Base-by-base conservation (phyloP, 2,888 invertebrate genomes). In the Seira ritae region DNA sequence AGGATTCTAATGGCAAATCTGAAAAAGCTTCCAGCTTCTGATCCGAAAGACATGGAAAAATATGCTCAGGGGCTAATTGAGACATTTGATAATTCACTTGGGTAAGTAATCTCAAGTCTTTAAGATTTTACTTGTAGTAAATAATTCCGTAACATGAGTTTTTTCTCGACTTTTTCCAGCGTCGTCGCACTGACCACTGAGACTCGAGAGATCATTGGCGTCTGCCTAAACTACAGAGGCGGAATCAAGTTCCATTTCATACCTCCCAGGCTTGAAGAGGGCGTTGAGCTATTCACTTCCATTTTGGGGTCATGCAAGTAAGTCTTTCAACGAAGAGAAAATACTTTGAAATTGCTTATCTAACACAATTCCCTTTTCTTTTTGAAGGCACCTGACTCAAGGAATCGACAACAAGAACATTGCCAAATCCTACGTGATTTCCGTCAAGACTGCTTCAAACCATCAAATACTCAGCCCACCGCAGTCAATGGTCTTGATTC, bases 391-490 rank as follows among this genome's bases (percentile, higher is more conserved):
- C 37, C 67, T 74, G 4, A 80, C 66, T 10, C 42, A 23, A 60
- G 69, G 62, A n/a, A 74, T 80, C 4, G 80, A 80, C 19, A 68
- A 55, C 15, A 74, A 74, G 42, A 60, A 69, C 42, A 68, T 80
- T 62, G 80, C 74, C 37, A 80, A 80, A 62, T 80, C 69, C 20
- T 80, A 80, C 69, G 15, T 80, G 17, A 80, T 80, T 8, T 73
- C 80, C 4, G n/a, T 80, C 0, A 80, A 80, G n/a, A 69, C 20
- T 3, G 10, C 37, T 0, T n/a, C 23, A 12, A 42, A 6, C 12
- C 42, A 42, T 12, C 42, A 42, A 42, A 42, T 42, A 6, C 6
- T 73, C 6, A 67, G n/a, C 17, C 74, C 80, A 8, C 20, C 71
- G 0, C 68, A 74, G 17, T 1, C 20, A 20, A 10, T 80, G 37